Conservation (phyloP, 2,888 invertebrate species). For the Drosophila paramelanica region DNA sequence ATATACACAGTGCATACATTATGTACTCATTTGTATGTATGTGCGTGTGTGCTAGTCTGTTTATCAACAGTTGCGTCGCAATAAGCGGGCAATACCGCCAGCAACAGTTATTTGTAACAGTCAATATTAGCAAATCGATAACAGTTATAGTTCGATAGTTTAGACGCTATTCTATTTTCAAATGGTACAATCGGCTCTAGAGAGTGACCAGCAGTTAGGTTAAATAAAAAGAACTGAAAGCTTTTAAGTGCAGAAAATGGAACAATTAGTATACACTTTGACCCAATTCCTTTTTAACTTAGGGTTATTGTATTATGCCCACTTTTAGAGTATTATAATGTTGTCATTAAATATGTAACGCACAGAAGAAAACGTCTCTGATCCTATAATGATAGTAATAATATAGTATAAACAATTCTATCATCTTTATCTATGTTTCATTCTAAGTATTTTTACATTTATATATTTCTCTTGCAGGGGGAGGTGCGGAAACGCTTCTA, state of each 20-base stretch:
- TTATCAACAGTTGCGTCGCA: constrained; percentile 53
- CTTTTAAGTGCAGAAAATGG: background rate
- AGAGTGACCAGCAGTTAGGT: background rate
- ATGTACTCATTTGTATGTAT: constrained; percentile 8
- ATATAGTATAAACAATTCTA: too few species aligned
- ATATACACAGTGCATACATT: constrained; percentile 51
- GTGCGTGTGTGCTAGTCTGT: background rate
- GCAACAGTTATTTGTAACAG: constrained; percentile 15
- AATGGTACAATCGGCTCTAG: background rate
- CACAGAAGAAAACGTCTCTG: too few species aligned
- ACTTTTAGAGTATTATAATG: too few species aligned
- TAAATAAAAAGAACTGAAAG: background rate
- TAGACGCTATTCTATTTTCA: background rate
- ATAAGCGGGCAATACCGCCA: constrained; percentile 29
- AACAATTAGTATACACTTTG: background rate
- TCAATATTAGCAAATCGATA: constrained; percentile 37
- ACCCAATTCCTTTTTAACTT: constrained; percentile 4
- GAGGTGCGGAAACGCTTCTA: constrained; percentile 84
- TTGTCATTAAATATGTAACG: too few species aligned
- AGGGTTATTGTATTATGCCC: constrained; percentile 10
- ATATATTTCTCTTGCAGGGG: constrained; percentile 79
- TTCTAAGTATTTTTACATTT: background rate
- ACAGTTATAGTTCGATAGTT: constrained; percentile 7
- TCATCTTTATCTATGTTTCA: background rate
- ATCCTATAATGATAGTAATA: too few species aligned